Evolutionary conservation across 1,140 invertebrate species (phyloP).

Genomic region (Stratiolaelaps scimitus): DNA sequence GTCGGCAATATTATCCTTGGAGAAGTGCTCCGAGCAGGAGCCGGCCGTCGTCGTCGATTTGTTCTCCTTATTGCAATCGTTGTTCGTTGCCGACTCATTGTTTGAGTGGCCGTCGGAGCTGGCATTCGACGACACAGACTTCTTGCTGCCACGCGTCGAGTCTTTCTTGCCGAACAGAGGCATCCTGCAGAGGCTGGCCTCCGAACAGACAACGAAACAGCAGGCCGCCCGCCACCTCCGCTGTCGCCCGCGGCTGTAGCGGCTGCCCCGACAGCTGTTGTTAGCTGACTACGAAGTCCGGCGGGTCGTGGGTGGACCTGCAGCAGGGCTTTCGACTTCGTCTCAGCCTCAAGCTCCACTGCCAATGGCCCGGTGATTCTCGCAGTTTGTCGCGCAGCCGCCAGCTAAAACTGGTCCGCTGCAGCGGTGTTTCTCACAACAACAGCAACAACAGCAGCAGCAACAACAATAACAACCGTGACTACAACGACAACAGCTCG

Average conservation of each 20-base stretch:
- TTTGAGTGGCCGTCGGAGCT: conserved; percentile 14
- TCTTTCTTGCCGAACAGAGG: conserved; percentile 65
- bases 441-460: conserved; percentile 8
- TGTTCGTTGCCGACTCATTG: conserved; percentile 64
- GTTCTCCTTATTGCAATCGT: conserved; percentile 54
- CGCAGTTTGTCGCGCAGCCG: too few relatives aligned
- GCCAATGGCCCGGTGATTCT: too few relatives aligned
- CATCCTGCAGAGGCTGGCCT: conserved; percentile 45
- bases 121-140: conserved; percentile 38
- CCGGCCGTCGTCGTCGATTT: conserved; percentile 52
- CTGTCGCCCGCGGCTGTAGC: too few relatives aligned
- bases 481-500: neutral
- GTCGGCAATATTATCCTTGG: conserved; percentile 52
- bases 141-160: conserved; percentile 40
- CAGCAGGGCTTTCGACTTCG: too few relatives aligned
- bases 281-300: too few relatives aligned
- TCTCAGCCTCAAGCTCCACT: too few relatives aligned
- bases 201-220: too few relatives aligned
- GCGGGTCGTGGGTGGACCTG: too few relatives aligned
- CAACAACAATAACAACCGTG: neutral
- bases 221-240: too few relatives aligned
- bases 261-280: too few relatives aligned
- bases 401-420: too few relatives aligned
- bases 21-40: conserved; percentile 41
- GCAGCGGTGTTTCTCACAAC: too few relatives aligned